These are phyloP conservation scores for Thermophis baileyi DNA, from an alignment of 2,113 vertebrate genomes.

Conservation along the genomic window DNA sequence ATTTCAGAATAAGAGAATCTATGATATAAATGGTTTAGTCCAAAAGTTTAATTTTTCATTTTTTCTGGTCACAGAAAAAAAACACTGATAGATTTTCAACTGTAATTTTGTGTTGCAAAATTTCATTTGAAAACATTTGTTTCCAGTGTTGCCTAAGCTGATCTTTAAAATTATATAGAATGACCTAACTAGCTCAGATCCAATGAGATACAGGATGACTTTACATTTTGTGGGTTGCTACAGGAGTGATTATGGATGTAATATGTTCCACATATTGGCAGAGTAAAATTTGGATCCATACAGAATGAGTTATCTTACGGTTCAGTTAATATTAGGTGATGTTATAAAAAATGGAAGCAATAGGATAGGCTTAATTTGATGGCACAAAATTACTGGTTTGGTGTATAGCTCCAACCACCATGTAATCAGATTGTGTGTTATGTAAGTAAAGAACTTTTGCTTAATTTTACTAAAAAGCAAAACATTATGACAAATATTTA, in stretches of 20 bases:
- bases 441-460: not conserved
- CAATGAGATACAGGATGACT: not conserved
- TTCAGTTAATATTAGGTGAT: not conserved
- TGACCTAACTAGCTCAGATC: not conserved
- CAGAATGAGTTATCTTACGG: not conserved
- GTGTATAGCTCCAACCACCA: not conserved
- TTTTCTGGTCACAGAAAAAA: not conserved
- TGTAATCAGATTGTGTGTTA: not conserved
- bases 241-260: not conserved
- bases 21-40: not conserved
- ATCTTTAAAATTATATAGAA: not conserved
- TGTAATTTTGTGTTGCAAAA: not conserved
- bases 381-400: not conserved
- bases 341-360: not conserved
- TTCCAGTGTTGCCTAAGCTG: not conserved
- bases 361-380: not conserved
- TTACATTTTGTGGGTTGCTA: not conserved
- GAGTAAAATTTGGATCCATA: not conserved
- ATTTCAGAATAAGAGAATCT: not conserved
- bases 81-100: not conserved
- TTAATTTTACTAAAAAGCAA: not conserved
- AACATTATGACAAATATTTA: not conserved
- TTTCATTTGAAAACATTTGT: not conserved
- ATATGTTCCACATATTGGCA: not conserved
- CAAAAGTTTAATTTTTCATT: not conserved